These are phyloP conservation scores for Xestia xanthographa DNA, from an alignment of 2,888 invertebrate genomes.

Conservation along the genomic window DNA sequence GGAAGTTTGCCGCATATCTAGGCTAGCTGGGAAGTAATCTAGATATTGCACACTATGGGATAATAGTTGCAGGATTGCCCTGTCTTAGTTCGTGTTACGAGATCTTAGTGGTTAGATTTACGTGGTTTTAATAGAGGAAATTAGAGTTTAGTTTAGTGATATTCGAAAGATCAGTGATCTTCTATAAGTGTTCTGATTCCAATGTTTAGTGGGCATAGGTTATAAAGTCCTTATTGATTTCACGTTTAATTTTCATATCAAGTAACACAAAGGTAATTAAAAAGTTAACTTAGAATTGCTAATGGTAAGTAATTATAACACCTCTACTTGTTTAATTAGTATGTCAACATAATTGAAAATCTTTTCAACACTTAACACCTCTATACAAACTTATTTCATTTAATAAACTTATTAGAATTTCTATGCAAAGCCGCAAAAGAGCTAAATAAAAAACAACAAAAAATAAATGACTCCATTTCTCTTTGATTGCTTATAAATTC, in stretches of 20 bases:
- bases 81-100: constrained; percentile 33
- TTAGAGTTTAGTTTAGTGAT: constrained; percentile 9
- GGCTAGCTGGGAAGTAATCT: constrained; percentile 52
- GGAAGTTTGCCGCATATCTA: constrained; percentile 37
- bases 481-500: constrained; percentile 60
- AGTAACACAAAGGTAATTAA: background rate
- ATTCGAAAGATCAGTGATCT: background rate
- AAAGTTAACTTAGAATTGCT: background rate
- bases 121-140: constrained; percentile 11
- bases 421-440: background rate
- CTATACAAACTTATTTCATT: background rate
- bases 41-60: constrained; percentile 54
- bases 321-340: no score
- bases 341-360: background rate
- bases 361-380: background rate
- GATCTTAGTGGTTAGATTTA: constrained; percentile 35
- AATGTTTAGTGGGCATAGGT: background rate
- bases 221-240: background rate
- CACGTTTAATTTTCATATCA: background rate
- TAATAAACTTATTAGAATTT: background rate
- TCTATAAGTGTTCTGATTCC: background rate
- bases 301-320: background rate
- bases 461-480: constrained; percentile 39
- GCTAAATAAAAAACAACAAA: constrained; percentile 30
- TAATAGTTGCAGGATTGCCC: constrained; percentile 50